Base-by-base conservation (phyloP, 2,113 vertebrate species). In the Caretta caretta region DNA sequence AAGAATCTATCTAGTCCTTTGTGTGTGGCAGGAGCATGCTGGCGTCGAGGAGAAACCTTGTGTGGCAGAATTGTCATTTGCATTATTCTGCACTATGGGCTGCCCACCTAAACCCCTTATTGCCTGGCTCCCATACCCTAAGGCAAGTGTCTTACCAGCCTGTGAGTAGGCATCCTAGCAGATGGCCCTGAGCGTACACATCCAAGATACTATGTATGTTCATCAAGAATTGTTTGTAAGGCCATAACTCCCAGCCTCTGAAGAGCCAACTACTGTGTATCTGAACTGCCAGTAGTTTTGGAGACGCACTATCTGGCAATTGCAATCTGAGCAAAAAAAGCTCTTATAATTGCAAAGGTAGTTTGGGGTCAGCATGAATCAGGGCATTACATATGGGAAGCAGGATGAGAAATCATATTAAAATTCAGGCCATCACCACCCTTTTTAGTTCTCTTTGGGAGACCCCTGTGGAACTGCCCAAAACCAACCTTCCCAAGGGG, bases 151-250 rank as follows among this genome's bases (percentile, higher is more conserved):
- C 19, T 42, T 48, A 57, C 50, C 35, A 1, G 53, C 79, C 5
- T 1, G 51, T 51, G 25, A 84, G 53, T 22, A 82, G 46, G n/a
- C 46, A 10, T 22, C 35, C 81, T 48, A 1, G 0, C 10, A 46
- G 12, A 22, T 19, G 13, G 49, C 2, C 9, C 25, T 79, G 50
- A 57, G 19, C 0, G 0, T 0, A 5, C 31, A 13, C 10, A 50
- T 19, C 84, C 13, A 19, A 38, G 24, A 72, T 80, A 7, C 4
- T 79, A 25, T 1, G 1, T 0, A 0, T 17, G 12, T 17, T 75
- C 38, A 31, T 10, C 72, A 84, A 24, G 29, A 96, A 51, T 19
- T n/a, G 19, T 42, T 75, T 75, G 69, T 22, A 65, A 65, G 16
- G 31, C 62, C 31, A 19, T n/a, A 76, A 11, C 42, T 27, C 38